Conservation (phyloP, 2,113 vertebrate species). For the Solenodon paradoxus region DNA sequence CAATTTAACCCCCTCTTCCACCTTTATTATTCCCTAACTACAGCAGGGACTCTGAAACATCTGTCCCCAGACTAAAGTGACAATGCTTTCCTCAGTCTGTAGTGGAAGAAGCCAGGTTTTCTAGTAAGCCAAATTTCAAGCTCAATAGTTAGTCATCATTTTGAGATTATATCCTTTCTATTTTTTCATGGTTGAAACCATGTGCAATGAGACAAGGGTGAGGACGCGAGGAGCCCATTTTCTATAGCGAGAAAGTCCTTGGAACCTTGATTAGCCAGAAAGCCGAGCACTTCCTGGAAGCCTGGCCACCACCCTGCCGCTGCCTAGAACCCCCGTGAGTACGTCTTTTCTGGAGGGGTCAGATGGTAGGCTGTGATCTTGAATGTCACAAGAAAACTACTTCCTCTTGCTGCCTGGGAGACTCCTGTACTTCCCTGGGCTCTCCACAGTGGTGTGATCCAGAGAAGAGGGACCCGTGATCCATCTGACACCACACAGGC, state of each 20-base stretch:
- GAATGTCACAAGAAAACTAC: not conserved
- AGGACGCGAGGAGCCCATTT: not conserved
- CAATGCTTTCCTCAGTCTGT: not conserved
- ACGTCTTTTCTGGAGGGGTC: not conserved
- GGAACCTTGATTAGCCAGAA: not conserved
- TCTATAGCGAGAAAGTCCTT: no score
- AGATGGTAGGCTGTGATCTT: not conserved
- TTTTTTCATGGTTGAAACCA: not conserved
- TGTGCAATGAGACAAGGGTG: not conserved
- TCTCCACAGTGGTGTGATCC: not conserved
- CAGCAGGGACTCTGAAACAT: not conserved
- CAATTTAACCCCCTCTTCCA: not conserved
- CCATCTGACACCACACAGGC: not conserved
- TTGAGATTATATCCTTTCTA: not conserved
- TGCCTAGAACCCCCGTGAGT: accelerated
- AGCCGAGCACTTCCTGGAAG: not conserved
- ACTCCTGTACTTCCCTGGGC: not conserved
- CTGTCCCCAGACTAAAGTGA: not conserved
- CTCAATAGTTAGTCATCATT: not conserved
- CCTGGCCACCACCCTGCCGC: accelerated
- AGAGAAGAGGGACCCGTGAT: not conserved
- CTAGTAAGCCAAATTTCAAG: not conserved
- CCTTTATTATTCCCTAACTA: not conserved
- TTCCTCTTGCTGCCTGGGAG: not conserved
- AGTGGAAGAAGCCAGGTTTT: not conserved